phyloP scores from a whole-genome alignment of 1,140 invertebrate species.

The Hormaphis cornu region DNA sequence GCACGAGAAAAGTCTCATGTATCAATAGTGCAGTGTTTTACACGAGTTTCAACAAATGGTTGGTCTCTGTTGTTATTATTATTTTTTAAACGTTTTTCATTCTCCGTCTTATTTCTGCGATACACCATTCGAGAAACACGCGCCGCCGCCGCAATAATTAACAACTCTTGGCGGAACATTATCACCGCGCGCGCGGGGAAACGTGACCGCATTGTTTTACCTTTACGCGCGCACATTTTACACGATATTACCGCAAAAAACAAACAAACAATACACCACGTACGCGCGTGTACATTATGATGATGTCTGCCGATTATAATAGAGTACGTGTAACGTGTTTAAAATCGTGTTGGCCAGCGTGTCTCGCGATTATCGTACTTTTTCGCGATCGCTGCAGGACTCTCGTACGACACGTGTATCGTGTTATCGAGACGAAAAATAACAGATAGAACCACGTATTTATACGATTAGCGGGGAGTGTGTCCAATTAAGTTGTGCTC shows the following conservation, averaged over 20 bases:
- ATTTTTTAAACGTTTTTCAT: background rate
- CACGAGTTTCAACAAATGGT: slow-evolving; percentile 23
- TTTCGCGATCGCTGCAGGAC: no score
- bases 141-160: slow-evolving; percentile 11
- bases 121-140: background rate
- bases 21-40: slow-evolving; percentile 18
- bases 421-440: no score
- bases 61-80: background rate
- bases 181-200: slow-evolving; percentile 22
- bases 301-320: slow-evolving; percentile 3
- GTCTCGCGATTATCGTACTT: no score
- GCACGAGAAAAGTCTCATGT: no score
- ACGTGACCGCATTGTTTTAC: slow-evolving; percentile 29
- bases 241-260: background rate
- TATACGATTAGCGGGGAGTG: no score
- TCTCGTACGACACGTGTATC: no score
- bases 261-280: no score
- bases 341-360: background rate
- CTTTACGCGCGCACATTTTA: no score
- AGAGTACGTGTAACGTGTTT: no score
- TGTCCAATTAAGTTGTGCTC: no score
- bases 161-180: slow-evolving; percentile 29
- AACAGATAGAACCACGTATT: no score
- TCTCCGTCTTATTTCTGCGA: background rate
- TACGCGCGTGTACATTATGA: background rate